Evolutionary conservation across 2,797 vertebrate species (phyloP).

Genomic region (Moxostoma hubbsi): DNA sequence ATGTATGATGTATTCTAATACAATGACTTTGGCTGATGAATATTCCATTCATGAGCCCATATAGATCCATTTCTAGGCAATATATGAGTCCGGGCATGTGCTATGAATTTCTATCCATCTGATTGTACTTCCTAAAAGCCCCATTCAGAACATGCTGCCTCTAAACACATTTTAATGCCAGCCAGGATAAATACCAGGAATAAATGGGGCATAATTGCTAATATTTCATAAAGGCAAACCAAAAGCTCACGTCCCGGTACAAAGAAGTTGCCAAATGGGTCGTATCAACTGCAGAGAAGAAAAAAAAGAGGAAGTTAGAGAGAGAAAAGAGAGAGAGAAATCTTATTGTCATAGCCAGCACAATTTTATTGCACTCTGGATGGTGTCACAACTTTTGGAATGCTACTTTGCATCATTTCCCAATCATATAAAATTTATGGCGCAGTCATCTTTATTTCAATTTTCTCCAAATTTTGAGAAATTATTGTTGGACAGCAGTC

Average conservation of each 20-base stretch:
- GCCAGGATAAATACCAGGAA: slow-evolving; percentile 47
- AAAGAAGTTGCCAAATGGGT: slow-evolving; percentile 40
- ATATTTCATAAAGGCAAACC: slow-evolving; percentile 55
- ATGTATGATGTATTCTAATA: slow-evolving; percentile 55
- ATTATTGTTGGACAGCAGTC: slow-evolving; percentile 47
- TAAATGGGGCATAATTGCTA: slow-evolving; percentile 53
- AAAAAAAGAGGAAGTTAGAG: slow-evolving; percentile 14
- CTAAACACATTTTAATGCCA: slow-evolving; percentile 51
- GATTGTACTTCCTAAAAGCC: slow-evolving; percentile 55
- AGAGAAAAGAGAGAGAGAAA: background rate
- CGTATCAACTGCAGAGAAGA: slow-evolving; percentile 38
- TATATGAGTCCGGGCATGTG: slow-evolving; percentile 48
- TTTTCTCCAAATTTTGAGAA: slow-evolving; percentile 49
- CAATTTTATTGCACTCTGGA: slow-evolving; percentile 19
- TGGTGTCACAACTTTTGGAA: slow-evolving; percentile 11
- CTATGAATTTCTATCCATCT: slow-evolving; percentile 53
- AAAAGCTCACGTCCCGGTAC: slow-evolving; percentile 49
- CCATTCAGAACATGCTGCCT: slow-evolving; percentile 36
- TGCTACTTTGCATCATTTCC: slow-evolving; percentile 50
- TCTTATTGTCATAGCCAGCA: slow-evolving; percentile 42
- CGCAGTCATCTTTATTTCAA: slow-evolving; percentile 51
- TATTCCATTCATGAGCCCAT: slow-evolving; percentile 48
- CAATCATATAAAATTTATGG: slow-evolving; percentile 50
- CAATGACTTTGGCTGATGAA: slow-evolving; percentile 29
- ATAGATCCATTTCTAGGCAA: slow-evolving; percentile 49